Evolutionary conservation across 2,888 invertebrate genomes (phyloP).

Genomic region (Drosophila kanekoi): DNA sequence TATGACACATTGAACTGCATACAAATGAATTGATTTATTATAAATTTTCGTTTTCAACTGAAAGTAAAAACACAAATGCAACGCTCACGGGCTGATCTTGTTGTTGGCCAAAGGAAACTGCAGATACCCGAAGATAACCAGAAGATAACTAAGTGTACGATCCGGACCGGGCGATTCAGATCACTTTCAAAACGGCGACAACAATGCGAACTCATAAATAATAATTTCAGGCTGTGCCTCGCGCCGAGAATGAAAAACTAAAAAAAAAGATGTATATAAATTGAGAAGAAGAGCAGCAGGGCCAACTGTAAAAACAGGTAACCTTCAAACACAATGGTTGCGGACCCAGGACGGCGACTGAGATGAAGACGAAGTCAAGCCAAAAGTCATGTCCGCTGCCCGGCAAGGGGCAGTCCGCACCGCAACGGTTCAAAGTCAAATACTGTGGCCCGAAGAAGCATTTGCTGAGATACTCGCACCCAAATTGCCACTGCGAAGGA

Average conservation of each 20-base stretch:
- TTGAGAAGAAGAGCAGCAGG: slow-evolving; percentile 31
- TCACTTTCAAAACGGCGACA: slow-evolving; percentile 71
- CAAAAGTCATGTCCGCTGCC: slow-evolving; percentile 70
- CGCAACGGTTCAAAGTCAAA: slow-evolving; percentile 56
- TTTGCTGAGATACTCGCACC: slow-evolving; percentile 60
- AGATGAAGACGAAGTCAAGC: slow-evolving; percentile 55
- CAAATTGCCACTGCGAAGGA: slow-evolving; percentile 77
- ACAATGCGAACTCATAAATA: slow-evolving; percentile 81
- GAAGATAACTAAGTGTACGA: slow-evolving; percentile 33
- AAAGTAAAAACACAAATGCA: slow-evolving; percentile 72
- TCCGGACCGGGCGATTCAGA: slow-evolving; percentile 61
- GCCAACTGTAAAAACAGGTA: slow-evolving; percentile 77
- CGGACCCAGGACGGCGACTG: slow-evolving; percentile 6
- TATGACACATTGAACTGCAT: slow-evolving; percentile 60
- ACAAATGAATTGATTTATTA: slow-evolving; percentile 75
- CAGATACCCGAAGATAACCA: slow-evolving; percentile 38
- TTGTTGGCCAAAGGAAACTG: slow-evolving; percentile 12
- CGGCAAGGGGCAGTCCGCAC: slow-evolving; percentile 26
- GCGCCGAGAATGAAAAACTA: slow-evolving; percentile 54
- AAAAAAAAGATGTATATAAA: slow-evolving; percentile 22
- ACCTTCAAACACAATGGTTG: slow-evolving; percentile 63
- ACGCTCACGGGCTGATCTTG: slow-evolving; percentile 23
- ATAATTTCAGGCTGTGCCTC: slow-evolving; percentile 64
- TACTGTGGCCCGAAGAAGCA: slow-evolving; percentile 42
- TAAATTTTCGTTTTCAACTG: slow-evolving; percentile 66